These are phyloP conservation scores for Cichlasoma orientale DNA, from an alignment of 2,797 vertebrate species.

Conservation along the genomic window DNA sequence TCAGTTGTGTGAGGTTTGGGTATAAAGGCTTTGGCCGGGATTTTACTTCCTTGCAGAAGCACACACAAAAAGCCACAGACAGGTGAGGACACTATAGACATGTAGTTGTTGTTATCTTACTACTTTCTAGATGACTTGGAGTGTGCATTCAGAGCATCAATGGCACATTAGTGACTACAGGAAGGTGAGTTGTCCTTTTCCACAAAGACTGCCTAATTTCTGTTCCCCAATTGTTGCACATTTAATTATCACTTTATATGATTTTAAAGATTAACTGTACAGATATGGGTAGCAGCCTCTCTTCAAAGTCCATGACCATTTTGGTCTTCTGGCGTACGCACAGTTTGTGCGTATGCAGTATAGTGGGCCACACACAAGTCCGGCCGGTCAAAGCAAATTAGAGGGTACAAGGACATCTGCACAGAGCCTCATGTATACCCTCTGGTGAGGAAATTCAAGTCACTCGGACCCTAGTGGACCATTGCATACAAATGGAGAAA, in stretches of 20 bases:
- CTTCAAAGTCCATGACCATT: neutral
- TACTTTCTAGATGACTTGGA: neutral
- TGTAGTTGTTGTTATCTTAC: neutral
- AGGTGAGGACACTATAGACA: neutral
- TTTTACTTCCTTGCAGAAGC: neutral
- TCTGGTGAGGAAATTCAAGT: neutral
- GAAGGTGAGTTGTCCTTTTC: no score
- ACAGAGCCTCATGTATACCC: neutral
- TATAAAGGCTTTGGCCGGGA: neutral
- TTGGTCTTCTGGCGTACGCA: neutral
- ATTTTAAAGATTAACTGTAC: neutral
- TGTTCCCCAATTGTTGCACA: neutral
- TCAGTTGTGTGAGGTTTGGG: constrained; percentile 25
- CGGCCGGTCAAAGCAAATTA: neutral
- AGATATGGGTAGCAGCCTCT: neutral
- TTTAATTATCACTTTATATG: neutral
- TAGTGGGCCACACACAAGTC: neutral
- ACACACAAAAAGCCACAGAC: neutral
- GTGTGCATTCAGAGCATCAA: neutral
- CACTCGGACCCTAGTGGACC: neutral
- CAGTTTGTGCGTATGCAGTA: neutral
- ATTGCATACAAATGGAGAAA: neutral
- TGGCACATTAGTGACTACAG: neutral
- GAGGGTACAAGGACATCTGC: constrained; percentile 1
- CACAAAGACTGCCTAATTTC: neutral